Evolutionary conservation across 1,140 invertebrate genomes (phyloP), one percentile per base, ranked within the genome.

Genomic region (Drosophila tristis): DNA sequence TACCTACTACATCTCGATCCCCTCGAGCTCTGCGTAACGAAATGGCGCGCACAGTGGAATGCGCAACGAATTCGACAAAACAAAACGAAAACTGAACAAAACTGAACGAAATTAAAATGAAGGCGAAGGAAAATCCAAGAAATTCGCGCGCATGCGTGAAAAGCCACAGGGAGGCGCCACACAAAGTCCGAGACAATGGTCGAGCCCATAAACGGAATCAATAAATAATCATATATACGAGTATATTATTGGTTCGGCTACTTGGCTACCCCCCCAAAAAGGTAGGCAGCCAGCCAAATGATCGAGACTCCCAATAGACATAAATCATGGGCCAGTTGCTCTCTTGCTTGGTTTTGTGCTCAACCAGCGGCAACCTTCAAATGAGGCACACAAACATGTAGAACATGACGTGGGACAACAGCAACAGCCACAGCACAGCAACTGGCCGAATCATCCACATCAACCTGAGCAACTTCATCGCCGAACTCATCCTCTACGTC

Each of bases 371-470:
- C 80, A 77, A 78, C 64, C 57, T 71, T 85, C 80, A 89, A 89
- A 84, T 87, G 72, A 51, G 67, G 75, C 74, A 66, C 44, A 60
- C 59, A 47, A 75, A 76, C 67, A 89, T 87, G 84, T 89, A 89
- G 72, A 89, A 89, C 84, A 89, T 89, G 84, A 89, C 85, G 74
- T 77, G 76, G 45, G 49, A 89, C 84, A 87, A 74, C 78, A 68
- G 49, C 59, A 64, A n/a, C n/a, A n/a, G n/a, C n/a, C n/a, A n/a
- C n/a, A n/a, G n/a, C n/a, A 68, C 73, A 74, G 54, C 66, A 57
- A 65, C 39, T 47, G 62, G 25, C 8, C 20, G 44, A 53, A 63
- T 51, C 53, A 74, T 55, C 43, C 58, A 68, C 74, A 61, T 65
- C 63, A 62, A 65, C 65, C 78, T 61, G 51, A 54, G 58, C 77